A percentile compares a stretch with the other conserved stretches of the same genome.
Evolutionary conservation across 1,140 invertebrate species (phyloP).

Genomic region (Drosophila pachea): DNA sequence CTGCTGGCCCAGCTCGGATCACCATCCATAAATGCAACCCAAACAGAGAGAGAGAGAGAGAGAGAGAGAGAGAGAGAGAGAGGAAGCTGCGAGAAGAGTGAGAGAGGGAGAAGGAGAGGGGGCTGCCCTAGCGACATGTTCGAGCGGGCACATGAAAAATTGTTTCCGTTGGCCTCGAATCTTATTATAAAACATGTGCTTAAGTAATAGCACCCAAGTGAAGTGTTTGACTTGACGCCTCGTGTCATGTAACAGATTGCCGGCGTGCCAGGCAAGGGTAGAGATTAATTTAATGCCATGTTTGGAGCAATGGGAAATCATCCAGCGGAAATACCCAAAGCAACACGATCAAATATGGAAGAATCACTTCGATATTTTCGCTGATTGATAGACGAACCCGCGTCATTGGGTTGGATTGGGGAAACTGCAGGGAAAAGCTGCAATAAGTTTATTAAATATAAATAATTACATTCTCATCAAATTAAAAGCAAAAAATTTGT

Average conservation of each 20-base stretch:
- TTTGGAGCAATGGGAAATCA: constrained; percentile 2
- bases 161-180: constrained; percentile 39
- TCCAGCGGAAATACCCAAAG: neutral
- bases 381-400: neutral
- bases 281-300: constrained; percentile 39
- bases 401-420: no score
- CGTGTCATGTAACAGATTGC: constrained; percentile 48
- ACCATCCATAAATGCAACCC: constrained; percentile 42
- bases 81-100: neutral
- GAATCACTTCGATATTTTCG: neutral
- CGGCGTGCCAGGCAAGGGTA: constrained; percentile 34
- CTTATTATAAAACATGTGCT: constrained; percentile 55
- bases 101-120: neutral
- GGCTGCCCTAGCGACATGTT: constrained; percentile 33
- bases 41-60: neutral
- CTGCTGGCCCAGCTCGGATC: constrained; percentile 16
- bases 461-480: no score
- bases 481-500: no score
- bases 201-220: constrained; percentile 45
- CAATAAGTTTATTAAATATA: no score
- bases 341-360: neutral
- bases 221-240: constrained; percentile 36
- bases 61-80: neutral
- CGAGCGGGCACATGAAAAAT: constrained; percentile 46
- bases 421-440: no score